A percentile compares a stretch with the other conserved stretches of the same genome.
Evolutionary conservation across 2,113 vertebrate species (phyloP).

Genomic region (Hemiscyllium ocellatum): DNA sequence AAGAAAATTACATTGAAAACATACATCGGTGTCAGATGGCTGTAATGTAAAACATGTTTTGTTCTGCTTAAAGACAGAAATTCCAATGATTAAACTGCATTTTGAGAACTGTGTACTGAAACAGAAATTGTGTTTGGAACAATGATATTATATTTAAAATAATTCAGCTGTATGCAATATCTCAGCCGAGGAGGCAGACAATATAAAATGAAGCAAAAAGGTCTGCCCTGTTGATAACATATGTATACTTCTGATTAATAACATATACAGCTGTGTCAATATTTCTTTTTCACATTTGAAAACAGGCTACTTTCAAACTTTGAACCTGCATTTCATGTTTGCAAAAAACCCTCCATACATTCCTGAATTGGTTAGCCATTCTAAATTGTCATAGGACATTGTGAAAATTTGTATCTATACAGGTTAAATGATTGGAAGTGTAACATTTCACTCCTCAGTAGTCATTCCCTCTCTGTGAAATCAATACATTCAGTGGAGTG

Average conservation of each 20-base stretch:
- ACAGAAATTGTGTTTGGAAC: background rate
- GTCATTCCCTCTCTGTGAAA: background rate
- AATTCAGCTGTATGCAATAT: background rate
- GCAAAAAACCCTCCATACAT: background rate
- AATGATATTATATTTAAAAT: background rate
- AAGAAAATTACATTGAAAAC: background rate
- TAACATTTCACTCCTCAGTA: background rate
- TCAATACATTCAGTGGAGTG: background rate
- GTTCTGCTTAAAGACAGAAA: background rate
- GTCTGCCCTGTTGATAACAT: background rate
- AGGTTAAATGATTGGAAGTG: background rate
- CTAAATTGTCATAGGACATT: background rate
- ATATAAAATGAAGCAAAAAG: background rate
- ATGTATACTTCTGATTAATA: background rate
- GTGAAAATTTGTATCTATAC: background rate
- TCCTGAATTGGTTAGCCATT: background rate
- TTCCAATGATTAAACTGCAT: background rate
- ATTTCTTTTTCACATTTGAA: background rate
- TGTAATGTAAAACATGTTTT: background rate
- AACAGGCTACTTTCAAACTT: background rate
- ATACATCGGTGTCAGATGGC: background rate
- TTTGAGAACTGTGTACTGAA: background rate
- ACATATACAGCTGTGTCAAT: background rate
- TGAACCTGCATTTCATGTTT: background rate
- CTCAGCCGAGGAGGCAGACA: background rate